A percentile compares a stretch with the other conserved stretches of the same genome.
Evolutionary conservation across 1,140 invertebrate species (phyloP).

Genomic region (Pteromalus puparum): DNA sequence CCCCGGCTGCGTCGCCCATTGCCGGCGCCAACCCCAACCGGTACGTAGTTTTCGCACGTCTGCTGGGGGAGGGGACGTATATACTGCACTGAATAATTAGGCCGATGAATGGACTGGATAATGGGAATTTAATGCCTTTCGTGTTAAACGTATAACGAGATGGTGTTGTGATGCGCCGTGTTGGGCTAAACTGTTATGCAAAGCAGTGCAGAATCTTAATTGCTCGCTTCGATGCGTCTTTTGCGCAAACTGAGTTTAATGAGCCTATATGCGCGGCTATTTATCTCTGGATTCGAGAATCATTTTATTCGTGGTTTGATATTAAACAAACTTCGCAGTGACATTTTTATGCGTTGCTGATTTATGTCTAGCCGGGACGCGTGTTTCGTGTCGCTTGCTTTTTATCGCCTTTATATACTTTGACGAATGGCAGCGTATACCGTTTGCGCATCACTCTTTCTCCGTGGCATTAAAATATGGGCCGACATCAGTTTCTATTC

Average conservation of each 20-base stretch:
- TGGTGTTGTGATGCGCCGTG: too few species aligned
- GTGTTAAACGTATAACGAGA: too few species aligned
- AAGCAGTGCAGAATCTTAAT: background rate
- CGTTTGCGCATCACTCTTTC: background rate
- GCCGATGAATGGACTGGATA: too few species aligned
- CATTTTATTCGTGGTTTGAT: background rate
- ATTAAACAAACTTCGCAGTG: background rate
- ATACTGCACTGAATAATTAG: too few species aligned
- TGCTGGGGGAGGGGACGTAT: too few species aligned
- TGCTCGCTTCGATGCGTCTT: background rate
- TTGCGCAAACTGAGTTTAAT: too few species aligned
- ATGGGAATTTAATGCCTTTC: too few species aligned
- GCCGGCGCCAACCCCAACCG: conserved; percentile 62
- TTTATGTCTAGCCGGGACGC: background rate
- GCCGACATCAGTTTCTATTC: background rate
- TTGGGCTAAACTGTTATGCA: too few species aligned
- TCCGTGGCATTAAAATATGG: background rate
- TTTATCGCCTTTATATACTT: background rate
- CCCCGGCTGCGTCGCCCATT: conserved; percentile 67
- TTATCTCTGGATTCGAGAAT: background rate
- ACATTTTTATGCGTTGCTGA: background rate
- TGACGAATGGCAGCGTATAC: background rate
- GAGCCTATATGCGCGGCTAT: too few species aligned
- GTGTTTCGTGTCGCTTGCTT: background rate
- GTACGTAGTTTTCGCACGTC: conserved; percentile 46